These are phyloP conservation scores for Mastomys coucha DNA, from an alignment of 2,113 vertebrate species.

Conservation along the genomic window DNA sequence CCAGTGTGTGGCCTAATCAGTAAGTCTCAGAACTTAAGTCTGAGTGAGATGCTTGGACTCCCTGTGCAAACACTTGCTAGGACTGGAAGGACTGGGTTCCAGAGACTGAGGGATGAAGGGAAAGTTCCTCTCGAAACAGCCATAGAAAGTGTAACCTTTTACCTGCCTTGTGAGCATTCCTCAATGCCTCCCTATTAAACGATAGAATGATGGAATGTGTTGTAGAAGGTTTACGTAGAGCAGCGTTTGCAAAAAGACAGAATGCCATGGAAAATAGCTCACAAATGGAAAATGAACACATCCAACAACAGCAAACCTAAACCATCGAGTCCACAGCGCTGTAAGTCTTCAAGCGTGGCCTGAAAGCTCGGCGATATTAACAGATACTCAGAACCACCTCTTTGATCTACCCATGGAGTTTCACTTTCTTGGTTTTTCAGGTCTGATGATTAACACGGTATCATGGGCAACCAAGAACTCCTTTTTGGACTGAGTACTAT, in stretches of 20 bases:
- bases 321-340: not conserved
- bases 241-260: conserved; percentile 38
- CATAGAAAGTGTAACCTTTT: conserved; percentile 27
- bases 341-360: not conserved
- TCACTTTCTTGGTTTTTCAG: conserved; percentile 58
- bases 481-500: not conserved
- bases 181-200: not conserved
- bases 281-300: conserved; percentile 10
- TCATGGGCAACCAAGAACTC: conserved; percentile 1
- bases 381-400: conserved; percentile 39
- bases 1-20: not conserved
- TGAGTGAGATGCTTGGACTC: not conserved
- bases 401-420: conserved; percentile 48
- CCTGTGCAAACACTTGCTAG: not conserved
- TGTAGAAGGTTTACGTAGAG: not conserved
- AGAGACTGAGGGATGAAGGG: conserved; percentile 21
- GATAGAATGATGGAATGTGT: not conserved
- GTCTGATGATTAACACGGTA: conserved; percentile 30
- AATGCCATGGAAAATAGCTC: not conserved
- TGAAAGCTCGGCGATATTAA: conserved; percentile 14
- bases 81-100: not conserved
- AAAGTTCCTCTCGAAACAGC: conserved; percentile 11
- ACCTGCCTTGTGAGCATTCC: not conserved
- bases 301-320: conserved; percentile 38
- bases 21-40: not conserved